Percentiles rank a stretch among this genome's conserved stretches.
phyloP scores from a whole-genome alignment of 1,140 invertebrate genomes.

The Sminthurides bifidus region DNA sequence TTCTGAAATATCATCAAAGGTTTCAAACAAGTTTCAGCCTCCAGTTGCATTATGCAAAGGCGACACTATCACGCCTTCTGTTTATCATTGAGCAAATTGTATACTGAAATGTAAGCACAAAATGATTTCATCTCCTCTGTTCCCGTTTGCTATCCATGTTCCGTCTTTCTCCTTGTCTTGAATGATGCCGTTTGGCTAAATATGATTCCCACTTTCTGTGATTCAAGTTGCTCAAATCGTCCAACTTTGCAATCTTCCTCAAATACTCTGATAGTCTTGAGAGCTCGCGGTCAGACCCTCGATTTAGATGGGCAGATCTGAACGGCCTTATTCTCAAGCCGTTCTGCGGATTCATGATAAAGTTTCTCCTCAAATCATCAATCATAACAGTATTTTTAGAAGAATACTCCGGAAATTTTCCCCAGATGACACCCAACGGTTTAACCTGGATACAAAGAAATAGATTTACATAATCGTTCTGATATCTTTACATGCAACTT shows the following conservation, averaged over 20 bases:
- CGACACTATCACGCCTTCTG: not conserved
- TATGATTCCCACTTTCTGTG: conserved; percentile 75
- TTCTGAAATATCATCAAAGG: not conserved
- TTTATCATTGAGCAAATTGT: not conserved
- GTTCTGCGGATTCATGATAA: conserved; percentile 93
- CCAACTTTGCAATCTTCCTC: conserved; percentile 64
- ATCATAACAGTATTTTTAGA: conserved; percentile 95
- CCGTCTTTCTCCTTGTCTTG: not conserved
- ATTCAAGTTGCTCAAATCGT: conserved; percentile 72
- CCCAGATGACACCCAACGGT: conserved; percentile 93
- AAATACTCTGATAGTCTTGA: conserved; percentile 72
- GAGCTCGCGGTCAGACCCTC: conserved; percentile 71
- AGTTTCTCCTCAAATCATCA: conserved; percentile 92
- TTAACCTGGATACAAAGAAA: conserved; percentile 57
- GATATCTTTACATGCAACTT: not conserved
- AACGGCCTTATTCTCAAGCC: conserved; percentile 59
- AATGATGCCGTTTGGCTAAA: conserved; percentile 9
- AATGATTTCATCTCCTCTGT: not conserved
- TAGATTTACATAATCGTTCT: conserved; percentile 4
- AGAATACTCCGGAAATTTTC: conserved; percentile 76
- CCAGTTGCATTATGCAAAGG: too few relatives aligned
- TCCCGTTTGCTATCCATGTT: conserved; percentile 1
- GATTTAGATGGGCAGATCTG: conserved; percentile 75
- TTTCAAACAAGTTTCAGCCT: not conserved
- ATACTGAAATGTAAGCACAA: not conserved